phyloP scores from a whole-genome alignment of 1,140 invertebrate species.

The Ceratina japonica region DNA sequence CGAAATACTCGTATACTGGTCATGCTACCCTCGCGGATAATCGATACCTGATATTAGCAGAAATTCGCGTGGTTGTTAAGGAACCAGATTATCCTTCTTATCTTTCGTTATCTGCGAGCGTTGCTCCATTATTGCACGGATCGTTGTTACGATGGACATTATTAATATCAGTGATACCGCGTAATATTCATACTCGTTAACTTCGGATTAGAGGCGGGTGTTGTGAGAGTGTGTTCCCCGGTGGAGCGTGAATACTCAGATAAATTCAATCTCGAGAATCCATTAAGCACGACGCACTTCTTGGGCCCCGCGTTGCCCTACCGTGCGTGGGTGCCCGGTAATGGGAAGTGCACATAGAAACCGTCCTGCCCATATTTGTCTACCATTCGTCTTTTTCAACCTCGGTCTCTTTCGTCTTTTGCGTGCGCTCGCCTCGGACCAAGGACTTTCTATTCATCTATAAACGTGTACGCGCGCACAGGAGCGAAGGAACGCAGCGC shows the following conservation, averaged over 20 bases:
- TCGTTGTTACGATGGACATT: constrained; percentile 47
- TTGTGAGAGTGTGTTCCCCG: constrained; percentile 5
- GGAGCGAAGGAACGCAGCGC: neutral
- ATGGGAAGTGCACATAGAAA: constrained; percentile 73
- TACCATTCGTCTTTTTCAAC: constrained; percentile 70
- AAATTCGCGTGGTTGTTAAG: constrained; percentile 45
- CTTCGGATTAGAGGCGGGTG: constrained; percentile 43
- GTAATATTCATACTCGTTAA: constrained; percentile 62
- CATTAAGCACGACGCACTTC: constrained; percentile 65
- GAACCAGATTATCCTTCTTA: constrained; percentile 27
- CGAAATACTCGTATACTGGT: neutral
- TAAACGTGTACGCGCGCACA: constrained; percentile 15
- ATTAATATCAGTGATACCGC: constrained; percentile 58
- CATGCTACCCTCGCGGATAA: constrained; percentile 12
- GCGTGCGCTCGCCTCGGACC: constrained; percentile 13
- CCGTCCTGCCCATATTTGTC: constrained; percentile 73
- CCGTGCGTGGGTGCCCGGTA: constrained; percentile 69
- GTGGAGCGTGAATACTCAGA: constrained; percentile 53
- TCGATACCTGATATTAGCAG: constrained; percentile 52
- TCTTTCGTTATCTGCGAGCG: constrained; percentile 28
- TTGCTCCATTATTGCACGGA: constrained; percentile 45
- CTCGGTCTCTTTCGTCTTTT: constrained; percentile 43
- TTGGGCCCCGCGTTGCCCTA: constrained; percentile 54
- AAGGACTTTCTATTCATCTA: constrained; percentile 19
- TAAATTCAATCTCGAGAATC: constrained; percentile 69